phyloP scores from a whole-genome alignment of 2,113 vertebrate species.

The Asarcornis scutulata region DNA sequence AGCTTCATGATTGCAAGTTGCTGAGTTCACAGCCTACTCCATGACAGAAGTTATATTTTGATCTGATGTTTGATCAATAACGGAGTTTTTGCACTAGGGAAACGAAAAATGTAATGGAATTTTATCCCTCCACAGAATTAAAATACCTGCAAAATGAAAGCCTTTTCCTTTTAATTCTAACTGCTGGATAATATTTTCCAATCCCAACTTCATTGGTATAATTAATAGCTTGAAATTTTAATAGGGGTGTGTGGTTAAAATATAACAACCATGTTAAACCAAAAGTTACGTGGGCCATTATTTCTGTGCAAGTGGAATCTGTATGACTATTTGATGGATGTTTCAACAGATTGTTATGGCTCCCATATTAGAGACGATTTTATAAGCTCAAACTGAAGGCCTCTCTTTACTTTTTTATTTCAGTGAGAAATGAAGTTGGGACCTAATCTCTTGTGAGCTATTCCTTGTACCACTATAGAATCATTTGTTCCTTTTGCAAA shows the following conservation, averaged over 20 bases:
- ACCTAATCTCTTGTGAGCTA: background rate
- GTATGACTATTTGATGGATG: slow-evolving; percentile 25
- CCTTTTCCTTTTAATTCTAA: slow-evolving; percentile 13
- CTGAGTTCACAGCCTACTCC: background rate
- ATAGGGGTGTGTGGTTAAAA: slow-evolving; percentile 30
- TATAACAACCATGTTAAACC: background rate
- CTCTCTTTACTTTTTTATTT: background rate
- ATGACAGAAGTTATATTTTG: background rate
- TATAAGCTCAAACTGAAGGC: background rate
- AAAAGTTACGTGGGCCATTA: slow-evolving; percentile 22
- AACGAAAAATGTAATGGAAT: background rate
- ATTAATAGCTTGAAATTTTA: slow-evolving; percentile 62
- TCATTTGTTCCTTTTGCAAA: background rate
- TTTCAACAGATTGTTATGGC: slow-evolving; percentile 19
- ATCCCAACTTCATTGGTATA: slow-evolving; percentile 1
- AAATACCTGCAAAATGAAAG: slow-evolving; percentile 7
- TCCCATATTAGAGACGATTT: background rate
- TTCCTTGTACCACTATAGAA: background rate
- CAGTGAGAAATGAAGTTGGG: background rate
- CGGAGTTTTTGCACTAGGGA: background rate
- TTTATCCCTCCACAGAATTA: slow-evolving; percentile 28
- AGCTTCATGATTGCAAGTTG: background rate
- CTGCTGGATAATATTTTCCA: slow-evolving; percentile 62
- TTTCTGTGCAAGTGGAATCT: slow-evolving; percentile 42
- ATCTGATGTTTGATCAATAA: background rate